Evolutionary conservation across 2,797 vertebrate genomes (phyloP).

Genomic region (Pteropus rufus): DNA sequence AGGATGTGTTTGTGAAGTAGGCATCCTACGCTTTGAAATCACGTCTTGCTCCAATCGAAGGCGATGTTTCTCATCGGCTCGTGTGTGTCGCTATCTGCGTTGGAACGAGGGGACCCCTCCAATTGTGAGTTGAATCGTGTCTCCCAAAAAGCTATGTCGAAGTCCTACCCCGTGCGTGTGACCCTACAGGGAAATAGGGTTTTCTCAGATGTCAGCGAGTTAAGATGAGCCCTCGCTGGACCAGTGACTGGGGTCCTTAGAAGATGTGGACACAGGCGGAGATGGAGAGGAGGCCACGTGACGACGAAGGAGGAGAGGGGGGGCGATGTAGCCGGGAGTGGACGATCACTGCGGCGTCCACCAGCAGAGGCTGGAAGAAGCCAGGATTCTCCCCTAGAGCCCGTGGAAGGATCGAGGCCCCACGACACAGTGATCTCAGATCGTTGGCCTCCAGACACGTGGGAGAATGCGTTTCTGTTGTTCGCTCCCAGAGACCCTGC

Average conservation of each 20-base stretch:
- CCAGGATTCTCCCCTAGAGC: background rate
- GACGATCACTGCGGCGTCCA: background rate
- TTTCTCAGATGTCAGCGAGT: background rate
- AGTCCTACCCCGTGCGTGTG: rapidly evolving
- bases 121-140: background rate
- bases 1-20: background rate
- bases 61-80: background rate
- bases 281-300: background rate
- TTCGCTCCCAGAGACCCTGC: background rate
- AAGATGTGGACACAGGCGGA: background rate
- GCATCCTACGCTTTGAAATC: background rate
- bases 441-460: background rate
- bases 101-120: background rate
- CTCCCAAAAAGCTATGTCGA: background rate
- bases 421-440: background rate
- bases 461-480: background rate
- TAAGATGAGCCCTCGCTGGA: background rate
- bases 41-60: background rate
- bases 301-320: background rate
- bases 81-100: rapidly evolving
- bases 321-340: rapidly evolving
- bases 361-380: background rate
- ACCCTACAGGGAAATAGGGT: background rate
- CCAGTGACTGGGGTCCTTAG: background rate
- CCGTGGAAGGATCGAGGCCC: no score